phyloP scores from a whole-genome alignment of 2,797 vertebrate species.

The Cryptoblepharus egeriae region DNA sequence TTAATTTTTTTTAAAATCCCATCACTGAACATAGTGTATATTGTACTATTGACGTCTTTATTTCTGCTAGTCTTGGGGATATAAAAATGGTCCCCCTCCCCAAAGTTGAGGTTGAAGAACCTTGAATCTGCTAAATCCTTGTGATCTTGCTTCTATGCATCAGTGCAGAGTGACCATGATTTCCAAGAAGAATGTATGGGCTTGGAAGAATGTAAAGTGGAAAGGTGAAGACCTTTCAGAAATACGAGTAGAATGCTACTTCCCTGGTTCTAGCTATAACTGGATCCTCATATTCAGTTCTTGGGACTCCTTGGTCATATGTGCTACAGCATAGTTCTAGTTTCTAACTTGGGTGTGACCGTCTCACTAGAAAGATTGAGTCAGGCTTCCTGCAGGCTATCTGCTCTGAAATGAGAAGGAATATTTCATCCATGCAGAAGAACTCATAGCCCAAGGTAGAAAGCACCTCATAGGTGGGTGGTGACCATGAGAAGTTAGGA shows the following conservation, averaged over 20 bases:
- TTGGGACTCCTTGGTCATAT: fast-evolving
- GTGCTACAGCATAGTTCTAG: not conserved
- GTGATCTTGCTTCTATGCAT: not conserved
- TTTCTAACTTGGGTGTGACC: slow-evolving; percentile 22
- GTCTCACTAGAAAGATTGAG: slow-evolving; percentile 12
- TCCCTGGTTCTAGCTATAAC: slow-evolving; percentile 40
- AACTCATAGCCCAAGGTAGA: slow-evolving; percentile 7
- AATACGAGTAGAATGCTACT: slow-evolving; percentile 62
- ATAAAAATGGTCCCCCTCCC: too few relatives aligned
- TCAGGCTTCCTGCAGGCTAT: slow-evolving; percentile 2
- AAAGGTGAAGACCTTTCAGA: slow-evolving; percentile 5
- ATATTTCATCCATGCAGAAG: not conserved
- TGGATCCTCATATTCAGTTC: not conserved
- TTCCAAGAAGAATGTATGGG: fast-evolving
- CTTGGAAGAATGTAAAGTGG: slow-evolving; percentile 1
- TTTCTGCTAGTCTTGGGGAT: not conserved
- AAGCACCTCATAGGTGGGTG: not conserved
- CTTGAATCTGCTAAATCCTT: too few relatives aligned
- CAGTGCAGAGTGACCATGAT: not conserved
- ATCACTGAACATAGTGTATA: too few relatives aligned
- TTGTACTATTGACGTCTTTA: too few relatives aligned
- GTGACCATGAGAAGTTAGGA: not conserved
- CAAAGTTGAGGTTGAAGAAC: too few relatives aligned
- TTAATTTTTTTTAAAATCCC: too few relatives aligned
- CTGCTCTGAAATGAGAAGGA: slow-evolving; percentile 6